Percentiles rank a stretch among this genome's conserved stretches.
Conservation (phyloP, 2,888 invertebrate species). For the Trachelus tabidus region DNA sequence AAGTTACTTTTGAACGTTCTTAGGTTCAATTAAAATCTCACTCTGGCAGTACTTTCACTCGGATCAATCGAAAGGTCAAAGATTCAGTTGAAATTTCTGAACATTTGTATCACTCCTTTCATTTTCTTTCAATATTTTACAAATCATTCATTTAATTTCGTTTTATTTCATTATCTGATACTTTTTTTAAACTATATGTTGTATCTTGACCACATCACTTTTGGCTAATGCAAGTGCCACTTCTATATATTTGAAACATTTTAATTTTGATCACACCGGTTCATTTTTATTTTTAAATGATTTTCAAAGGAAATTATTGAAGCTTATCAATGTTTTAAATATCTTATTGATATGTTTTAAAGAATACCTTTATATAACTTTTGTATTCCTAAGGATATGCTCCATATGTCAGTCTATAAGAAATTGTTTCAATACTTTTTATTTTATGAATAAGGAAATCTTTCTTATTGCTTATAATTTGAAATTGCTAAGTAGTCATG, state of each 20-base stretch:
- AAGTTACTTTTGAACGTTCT: not conserved
- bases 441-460: too few relatives aligned
- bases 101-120: not conserved
- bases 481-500: constrained; percentile 13
- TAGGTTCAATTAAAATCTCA: not conserved
- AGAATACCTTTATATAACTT: not conserved
- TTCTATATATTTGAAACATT: not conserved
- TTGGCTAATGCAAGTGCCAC: not conserved
- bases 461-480: not conserved
- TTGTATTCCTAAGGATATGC: not conserved
- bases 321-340: not conserved
- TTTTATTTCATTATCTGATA: not conserved
- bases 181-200: not conserved
- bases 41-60: not conserved
- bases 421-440: too few relatives aligned
- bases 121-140: not conserved
- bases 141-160: not conserved
- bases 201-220: not conserved
- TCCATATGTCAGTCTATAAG: not conserved
- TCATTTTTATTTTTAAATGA: not conserved
- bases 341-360: not conserved
- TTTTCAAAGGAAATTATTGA: not conserved
- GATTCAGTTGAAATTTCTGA: not conserved
- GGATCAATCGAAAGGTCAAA: not conserved
- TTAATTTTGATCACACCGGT: not conserved